Evolutionary conservation across 2,113 vertebrate species (phyloP), one percentile per base, ranked within the genome.

Genomic region (Bos indicus): DNA sequence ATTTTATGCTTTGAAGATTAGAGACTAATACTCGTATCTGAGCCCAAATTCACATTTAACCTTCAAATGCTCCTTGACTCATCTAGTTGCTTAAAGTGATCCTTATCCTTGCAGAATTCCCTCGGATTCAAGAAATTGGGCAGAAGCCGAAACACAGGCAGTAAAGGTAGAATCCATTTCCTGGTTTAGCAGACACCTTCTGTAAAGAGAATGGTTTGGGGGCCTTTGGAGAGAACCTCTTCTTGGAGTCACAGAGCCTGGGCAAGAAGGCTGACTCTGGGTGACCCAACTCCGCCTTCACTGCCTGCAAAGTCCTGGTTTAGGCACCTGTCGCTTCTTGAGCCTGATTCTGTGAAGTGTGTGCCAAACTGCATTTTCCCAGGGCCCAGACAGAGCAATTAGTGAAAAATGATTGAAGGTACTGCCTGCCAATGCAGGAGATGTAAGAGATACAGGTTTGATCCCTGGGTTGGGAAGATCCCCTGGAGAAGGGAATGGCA

Each of bases 1-100:
- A 81, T 91, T 97, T 96, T 96, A 97, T 91, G 94, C 98, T 97
- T 98, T 78, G 81, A 23, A 95, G 90, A 25, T 57, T 56, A 46
- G 0, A 96, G 81, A 98, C 57, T 94, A 96, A 17, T 33, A 59
- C 6, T 91, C 96, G 83, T 91, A 95, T 96, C 84, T 96, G 94
- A 97, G 95, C 19, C 77, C 71, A 74, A 89, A 19, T 60, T 91
- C 21, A 90, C 88, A 64, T 56, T 93, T 97, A 87, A 83, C 83
- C 95, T 95, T 94, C 52, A 59, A 87, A 52, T 17, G n/a, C n/a
- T 71, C 10, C 59, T 96, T 91, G 86, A 90, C 36, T 88, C 97
- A 89, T 97, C 33, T 64, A 81, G 59, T 26, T 97, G 89, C 96
- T 93, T 92, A 97, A 86, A 91, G 51, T 84, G 93, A 92, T 85